These are phyloP conservation scores for Melangyna quadrimaculata DNA, from an alignment of 2,888 invertebrate genomes.

Conservation along the genomic window DNA sequence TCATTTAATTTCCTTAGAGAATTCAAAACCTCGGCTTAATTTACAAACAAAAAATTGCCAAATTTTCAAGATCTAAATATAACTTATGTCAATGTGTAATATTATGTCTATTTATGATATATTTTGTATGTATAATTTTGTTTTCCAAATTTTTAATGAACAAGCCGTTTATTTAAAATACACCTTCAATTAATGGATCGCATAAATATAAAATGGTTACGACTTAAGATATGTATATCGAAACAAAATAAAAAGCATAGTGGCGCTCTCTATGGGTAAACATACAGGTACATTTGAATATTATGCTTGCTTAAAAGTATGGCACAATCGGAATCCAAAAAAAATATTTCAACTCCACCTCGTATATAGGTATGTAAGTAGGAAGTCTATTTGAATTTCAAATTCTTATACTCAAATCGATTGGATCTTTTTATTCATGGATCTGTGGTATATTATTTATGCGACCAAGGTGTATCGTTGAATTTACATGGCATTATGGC, in stretches of 20 bases:
- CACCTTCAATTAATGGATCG: conserved; percentile 8
- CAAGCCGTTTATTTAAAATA: conserved; percentile 3
- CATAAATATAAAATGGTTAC: conserved; percentile 17
- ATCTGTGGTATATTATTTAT: conserved; percentile 36
- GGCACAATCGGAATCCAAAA: conserved; percentile 2
- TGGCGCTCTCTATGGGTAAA: background rate
- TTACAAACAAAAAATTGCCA: too few species aligned
- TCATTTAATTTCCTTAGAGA: background rate
- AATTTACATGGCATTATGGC: conserved; percentile 65
- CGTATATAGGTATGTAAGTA: too few species aligned
- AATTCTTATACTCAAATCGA: conserved; percentile 38
- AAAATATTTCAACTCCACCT: background rate
- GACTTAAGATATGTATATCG: background rate
- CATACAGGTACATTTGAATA: background rate
- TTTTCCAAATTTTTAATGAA: background rate
- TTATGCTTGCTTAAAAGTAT: background rate
- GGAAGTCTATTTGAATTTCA: conserved; percentile 68
- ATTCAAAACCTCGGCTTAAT: background rate
- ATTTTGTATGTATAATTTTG: background rate
- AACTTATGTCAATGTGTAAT: background rate
- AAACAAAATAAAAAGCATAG: background rate
- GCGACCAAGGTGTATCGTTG: conserved; percentile 24
- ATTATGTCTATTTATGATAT: background rate
- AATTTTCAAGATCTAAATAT: background rate
- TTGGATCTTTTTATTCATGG: conserved; percentile 10